Evolutionary conservation across 2,888 invertebrate genomes (phyloP), one percentile per base, ranked within the genome.

Genomic region (Lottia gigantea): DNA sequence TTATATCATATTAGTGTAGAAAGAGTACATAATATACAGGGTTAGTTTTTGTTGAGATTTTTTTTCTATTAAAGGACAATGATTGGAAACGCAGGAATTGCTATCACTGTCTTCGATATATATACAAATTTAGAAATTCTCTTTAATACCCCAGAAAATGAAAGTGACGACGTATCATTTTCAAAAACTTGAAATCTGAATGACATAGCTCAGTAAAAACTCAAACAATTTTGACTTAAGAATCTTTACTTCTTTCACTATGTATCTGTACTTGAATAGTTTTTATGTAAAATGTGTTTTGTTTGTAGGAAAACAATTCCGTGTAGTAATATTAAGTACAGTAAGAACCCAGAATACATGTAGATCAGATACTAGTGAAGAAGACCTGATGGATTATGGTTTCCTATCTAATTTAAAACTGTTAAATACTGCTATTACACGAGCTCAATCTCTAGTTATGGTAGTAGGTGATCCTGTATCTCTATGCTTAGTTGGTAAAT

Each of bases 391-490:
- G 67, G 89, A 95, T 85, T 94, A 93, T 83, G 94, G 95, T 0
- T 95, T 95, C 85, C 89, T 95, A 62, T 94, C 94, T 40, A 94
- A 95, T 88, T 93, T 93, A 0, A 93, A 94, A 82, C 90, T 95
- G 6, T 88, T 95, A 40, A 95, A 95, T 85, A 95, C 95, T 0
- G 95, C 95, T 0, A 93, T 95, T 67, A 95, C 92, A 0, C 90
- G 95, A 72, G 95, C 95, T 0, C 94, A 94, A 88, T 93, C 94
- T 80, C 88, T 95, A 65, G 94, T 95, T 0, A 94, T 94, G 3
- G 94, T 95, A 16, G 93, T 95, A 1, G 95, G 95, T 0, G 95
- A 95, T 89, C 95, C 95, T 0, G 92, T 95, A 0, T 94, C 94
- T 0, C 89, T 95, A 14, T 93, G 94, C 81, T 93, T 94, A 0